Conservation (phyloP, 2,113 vertebrate species). For the Ptilorrhoa leucosticta region DNA sequence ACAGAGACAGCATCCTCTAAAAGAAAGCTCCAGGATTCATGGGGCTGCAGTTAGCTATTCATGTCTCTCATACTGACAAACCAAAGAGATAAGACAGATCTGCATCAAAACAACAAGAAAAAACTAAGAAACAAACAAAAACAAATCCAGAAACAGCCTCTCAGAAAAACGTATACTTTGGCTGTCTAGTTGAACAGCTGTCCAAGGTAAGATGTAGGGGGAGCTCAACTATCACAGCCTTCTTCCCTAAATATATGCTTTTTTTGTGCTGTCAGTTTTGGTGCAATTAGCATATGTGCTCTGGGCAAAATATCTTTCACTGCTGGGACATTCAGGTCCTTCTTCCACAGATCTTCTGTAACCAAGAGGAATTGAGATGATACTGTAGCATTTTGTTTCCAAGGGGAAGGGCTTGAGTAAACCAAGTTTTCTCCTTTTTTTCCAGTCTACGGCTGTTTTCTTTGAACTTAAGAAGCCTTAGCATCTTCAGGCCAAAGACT, state of each 20-base stretch:
- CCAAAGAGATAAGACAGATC: background rate
- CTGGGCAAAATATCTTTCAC: background rate
- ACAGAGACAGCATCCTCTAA: background rate
- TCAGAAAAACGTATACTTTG: background rate
- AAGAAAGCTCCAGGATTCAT: background rate
- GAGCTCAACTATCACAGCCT: background rate
- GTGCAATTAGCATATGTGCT: background rate
- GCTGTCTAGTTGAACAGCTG: background rate
- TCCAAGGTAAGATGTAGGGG: background rate
- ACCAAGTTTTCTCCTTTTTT: background rate
- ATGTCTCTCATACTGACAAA: background rate
- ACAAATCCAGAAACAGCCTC: background rate
- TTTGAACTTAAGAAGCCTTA: background rate
- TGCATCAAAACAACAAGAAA: background rate
- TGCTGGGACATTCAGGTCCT: background rate
- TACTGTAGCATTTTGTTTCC: background rate
- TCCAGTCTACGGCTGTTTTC: background rate
- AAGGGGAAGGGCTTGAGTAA: background rate
- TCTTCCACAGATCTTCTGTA: background rate
- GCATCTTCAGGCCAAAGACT: background rate
- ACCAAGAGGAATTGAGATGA: background rate
- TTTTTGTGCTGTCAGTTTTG: background rate
- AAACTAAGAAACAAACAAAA: background rate
- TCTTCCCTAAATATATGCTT: background rate
- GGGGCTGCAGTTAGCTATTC: background rate